phyloP scores from a whole-genome alignment of 2,888 invertebrate species.

The Carterocephalus palaemon region DNA sequence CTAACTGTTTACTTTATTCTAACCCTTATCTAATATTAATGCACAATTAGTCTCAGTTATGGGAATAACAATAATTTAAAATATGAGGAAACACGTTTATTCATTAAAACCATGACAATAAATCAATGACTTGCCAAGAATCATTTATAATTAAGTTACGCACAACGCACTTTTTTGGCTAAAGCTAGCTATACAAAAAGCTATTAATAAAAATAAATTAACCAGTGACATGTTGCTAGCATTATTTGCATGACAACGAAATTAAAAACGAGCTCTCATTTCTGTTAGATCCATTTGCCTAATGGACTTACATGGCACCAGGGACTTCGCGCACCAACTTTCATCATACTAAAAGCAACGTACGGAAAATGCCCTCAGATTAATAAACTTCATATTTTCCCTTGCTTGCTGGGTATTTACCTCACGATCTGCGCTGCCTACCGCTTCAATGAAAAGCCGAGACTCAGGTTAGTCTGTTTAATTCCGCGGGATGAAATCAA shows the following conservation, averaged over 20 bases:
- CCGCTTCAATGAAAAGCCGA: slow-evolving; percentile 7
- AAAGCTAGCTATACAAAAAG: slow-evolving; percentile 30
- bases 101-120: background rate
- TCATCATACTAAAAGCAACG: slow-evolving; percentile 76
- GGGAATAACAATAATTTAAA: too few relatives aligned
- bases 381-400: slow-evolving; percentile 70
- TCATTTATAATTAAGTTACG: slow-evolving; percentile 14
- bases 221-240: slow-evolving; percentile 58
- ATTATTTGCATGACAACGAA: slow-evolving; percentile 68
- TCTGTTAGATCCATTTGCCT: slow-evolving; percentile 71
- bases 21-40: background rate
- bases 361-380: slow-evolving; percentile 70
- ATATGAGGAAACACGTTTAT: too few relatives aligned
- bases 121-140: background rate
- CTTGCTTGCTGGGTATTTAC: slow-evolving; percentile 40
- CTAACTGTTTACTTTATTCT: slow-evolving; percentile 6
- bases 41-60: too few relatives aligned
- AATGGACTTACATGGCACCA: slow-evolving; percentile 73
- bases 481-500: slow-evolving; percentile 14
- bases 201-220: slow-evolving; percentile 51
- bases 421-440: slow-evolving; percentile 24
- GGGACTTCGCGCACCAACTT: slow-evolving; percentile 68
- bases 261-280: slow-evolving; percentile 75
- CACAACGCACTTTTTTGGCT: slow-evolving; percentile 10
- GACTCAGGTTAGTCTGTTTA: slow-evolving; percentile 10